phyloP scores from a whole-genome alignment of 2,797 vertebrate species.

The Hoplostethus mediterraneus region DNA sequence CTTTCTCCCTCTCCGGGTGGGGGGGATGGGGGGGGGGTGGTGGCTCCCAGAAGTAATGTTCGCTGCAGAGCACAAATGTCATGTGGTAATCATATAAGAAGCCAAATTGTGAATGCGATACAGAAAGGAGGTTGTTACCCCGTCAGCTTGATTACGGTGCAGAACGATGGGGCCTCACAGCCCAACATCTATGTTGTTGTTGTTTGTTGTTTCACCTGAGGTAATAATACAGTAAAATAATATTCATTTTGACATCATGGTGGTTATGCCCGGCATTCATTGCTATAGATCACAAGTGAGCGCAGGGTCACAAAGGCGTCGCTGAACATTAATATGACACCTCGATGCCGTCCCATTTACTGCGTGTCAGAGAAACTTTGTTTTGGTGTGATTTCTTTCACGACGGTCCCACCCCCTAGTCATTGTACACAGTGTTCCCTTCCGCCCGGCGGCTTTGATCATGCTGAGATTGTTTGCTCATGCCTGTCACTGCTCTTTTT shows the following conservation, averaged over 20 bases:
- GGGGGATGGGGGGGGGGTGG: no score
- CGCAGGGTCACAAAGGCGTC: conserved; percentile 12
- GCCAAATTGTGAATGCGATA: conserved; percentile 51
- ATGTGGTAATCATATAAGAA: conserved; percentile 63
- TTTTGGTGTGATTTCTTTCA: conserved; percentile 65
- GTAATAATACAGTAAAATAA: conserved; percentile 18
- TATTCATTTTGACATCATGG: conserved; percentile 19
- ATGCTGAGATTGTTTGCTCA: conserved; percentile 74
- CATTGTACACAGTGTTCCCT: conserved; percentile 66
- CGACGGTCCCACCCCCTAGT: conserved; percentile 38
- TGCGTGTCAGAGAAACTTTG: conserved; percentile 66
- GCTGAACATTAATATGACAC: conserved; percentile 35
- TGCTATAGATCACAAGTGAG: not conserved
- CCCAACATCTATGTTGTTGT: conserved; percentile 37
- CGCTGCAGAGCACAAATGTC: conserved; percentile 51
- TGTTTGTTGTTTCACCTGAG: conserved; percentile 25
- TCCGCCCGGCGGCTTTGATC: conserved; percentile 77
- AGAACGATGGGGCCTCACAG: conserved; percentile 11
- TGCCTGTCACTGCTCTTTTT: conserved; percentile 52
- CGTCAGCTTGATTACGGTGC: conserved; percentile 54
- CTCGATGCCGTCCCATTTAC: conserved; percentile 41
- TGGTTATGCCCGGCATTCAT: not conserved
- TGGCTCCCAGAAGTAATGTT: conserved; percentile 29
- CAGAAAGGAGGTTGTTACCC: conserved; percentile 55
- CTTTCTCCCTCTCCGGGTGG: conserved; percentile 41